phyloP scores from a whole-genome alignment of 2,797 vertebrate species.

The Argya squamiceps region DNA sequence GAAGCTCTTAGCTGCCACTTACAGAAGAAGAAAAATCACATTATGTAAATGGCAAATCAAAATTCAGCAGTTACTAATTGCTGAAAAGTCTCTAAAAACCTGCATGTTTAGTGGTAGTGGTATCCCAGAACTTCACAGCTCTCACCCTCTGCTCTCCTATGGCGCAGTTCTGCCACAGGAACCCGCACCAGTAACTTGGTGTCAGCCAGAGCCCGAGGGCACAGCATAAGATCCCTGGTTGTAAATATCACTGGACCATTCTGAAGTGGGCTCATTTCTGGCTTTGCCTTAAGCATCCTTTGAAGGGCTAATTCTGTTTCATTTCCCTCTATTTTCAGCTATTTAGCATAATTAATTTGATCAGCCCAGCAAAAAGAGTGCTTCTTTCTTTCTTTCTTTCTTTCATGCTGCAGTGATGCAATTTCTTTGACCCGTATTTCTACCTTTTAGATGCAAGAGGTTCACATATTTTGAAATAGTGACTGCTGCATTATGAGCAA shows the following conservation, averaged over 20 bases:
- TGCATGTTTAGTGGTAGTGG: neutral
- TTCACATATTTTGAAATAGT: neutral
- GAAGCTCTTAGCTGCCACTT: constrained; percentile 24
- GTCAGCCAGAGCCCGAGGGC: constrained; percentile 34
- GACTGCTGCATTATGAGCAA: neutral
- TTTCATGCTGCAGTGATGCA: neutral
- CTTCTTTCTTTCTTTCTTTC: neutral
- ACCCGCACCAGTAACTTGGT: neutral
- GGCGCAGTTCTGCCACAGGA: neutral
- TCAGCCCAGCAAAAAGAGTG: constrained; percentile 32
- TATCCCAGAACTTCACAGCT: constrained; percentile 24
- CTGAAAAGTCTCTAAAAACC: neutral
- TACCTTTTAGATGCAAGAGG: neutral
- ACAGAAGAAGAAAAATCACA: neutral
- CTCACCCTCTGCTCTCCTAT: neutral
- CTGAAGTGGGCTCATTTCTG: constrained; percentile 49
- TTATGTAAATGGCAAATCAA: constrained; percentile 48
- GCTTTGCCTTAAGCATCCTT: constrained; percentile 60
- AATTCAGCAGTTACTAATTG: constrained; percentile 28
- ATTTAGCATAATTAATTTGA: constrained; percentile 90
- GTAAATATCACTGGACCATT: constrained; percentile 65
- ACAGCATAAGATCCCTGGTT: neutral
- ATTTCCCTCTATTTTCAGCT: constrained; percentile 64
- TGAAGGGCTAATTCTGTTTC: constrained; percentile 66
- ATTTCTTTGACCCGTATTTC: constrained; percentile 22